Evolutionary conservation across 2,797 vertebrate species (phyloP), one percentile per base, ranked within the genome.

Genomic region (Glyptemys insculpta): DNA sequence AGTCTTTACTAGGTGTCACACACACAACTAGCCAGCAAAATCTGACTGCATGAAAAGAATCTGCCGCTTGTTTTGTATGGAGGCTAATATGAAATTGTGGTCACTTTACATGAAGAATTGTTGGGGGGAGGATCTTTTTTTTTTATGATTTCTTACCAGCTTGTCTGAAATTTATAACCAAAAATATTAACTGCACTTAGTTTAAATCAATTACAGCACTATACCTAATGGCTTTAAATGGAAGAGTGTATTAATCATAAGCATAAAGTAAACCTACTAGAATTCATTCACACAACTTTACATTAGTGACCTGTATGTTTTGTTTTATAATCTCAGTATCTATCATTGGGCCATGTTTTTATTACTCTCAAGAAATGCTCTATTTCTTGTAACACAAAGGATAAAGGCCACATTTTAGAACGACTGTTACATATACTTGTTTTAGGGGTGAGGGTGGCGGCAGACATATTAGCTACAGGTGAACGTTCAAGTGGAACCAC

Each of bases 171-270:
- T 97, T 97, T 97, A 97, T 83, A 96, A 91, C 93, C 78, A 41
- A 84, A 96, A 96, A 92, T 92, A 97, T 96, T 59, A 98, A 97
- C 96, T 94, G 94, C 91, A 90, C 95, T 98, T 96, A 95, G 76
- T 92, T 93, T 97, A 97, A 97, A 97, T 97, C 97, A 97, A 96
- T 95, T 41, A 74, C 72, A 81, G 95, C 80, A 21, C 91, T 93
- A 68, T 19, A 59, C 81, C 87, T 96, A 97, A 97, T 96, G 96
- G 97, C 94, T 95, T 92, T 86, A 94, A 97, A 96, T 96, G 94
- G 91, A 91, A 93, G 68, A 97, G 84, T 91, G 54, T n/a, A 93
- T 97, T 96, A 95, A 97, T 97, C 95, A 95, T 1, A 41, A 74
- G 16, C 34, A 5, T 81, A 74, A 93, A 95, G 83, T 85, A 97